Evolutionary conservation across 2,113 vertebrate species (phyloP), one percentile per base, ranked within the genome.

Genomic region (Scomber japonicus): DNA sequence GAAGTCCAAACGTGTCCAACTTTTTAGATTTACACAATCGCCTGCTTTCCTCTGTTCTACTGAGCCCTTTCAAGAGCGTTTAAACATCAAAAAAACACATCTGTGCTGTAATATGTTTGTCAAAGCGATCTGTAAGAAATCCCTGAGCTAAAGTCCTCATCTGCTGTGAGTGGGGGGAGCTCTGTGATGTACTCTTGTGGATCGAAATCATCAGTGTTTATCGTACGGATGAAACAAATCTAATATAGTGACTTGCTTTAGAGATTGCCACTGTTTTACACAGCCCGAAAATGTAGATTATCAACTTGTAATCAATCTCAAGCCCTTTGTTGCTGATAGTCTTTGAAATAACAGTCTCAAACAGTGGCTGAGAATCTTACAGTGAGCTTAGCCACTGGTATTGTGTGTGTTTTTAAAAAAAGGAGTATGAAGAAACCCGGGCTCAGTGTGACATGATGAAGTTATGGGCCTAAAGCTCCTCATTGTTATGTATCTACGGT

Each of bases 401-500:
- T 89, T 87, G 82, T 87, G 61, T 11, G 65, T 64, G 49, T 62
- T 57, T 85, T 27, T 27, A 2, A 27, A 27, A 27, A 67, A 56
- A 40, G 46, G 53, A 74, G 63, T 27, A 82, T 90, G 85, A 91
- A 82, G 88, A 93, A 90, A 93, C 81, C 71, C 62, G 72, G 74
- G 61, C 70, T 83, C 67, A 40, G 78, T 77, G 79, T 85, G 85
- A 84, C 88, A 71, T 74, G 80, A 83, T 88, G 74, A 90, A 84
- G 78, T 86, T 85, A 55, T 79, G 50, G 72, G 79, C 84, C 83
- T 70, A 75, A 90, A 91, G 84, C 82, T 80, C 45, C 73, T 92
- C 87, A 84, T 89, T 93, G 88, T 91, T 91, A 71, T 86, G 87
- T 82, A 75, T 86, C 73, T 70, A 71, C 59, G 84, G 82, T 70